phyloP scores from a whole-genome alignment of 2,113 vertebrate genomes.

The Bos taurus region ARS-UCD2.0 NC_037357.1:99898001-99898500 shows the following conservation, averaged over 20 bases:
- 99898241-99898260: background rate
- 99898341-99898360: background rate
- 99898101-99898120: background rate
- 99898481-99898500: background rate
- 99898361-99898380: background rate
- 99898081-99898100: background rate
- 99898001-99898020: background rate
- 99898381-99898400: background rate
- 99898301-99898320: background rate
- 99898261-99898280: background rate
- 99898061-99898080: background rate
- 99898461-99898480: background rate
- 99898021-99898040: background rate
- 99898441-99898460: background rate
- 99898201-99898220: background rate
- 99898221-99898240: conserved; percentile 2
- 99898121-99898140: background rate
- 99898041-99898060: background rate
- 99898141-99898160: background rate
- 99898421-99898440: background rate
- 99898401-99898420: background rate
- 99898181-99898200: background rate
- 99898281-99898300: background rate
- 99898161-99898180: background rate
- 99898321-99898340: background rate